Evolutionary conservation across 2,797 vertebrate species (phyloP), one percentile per base, ranked within the genome.

Genomic region (Lacerta agilis): DNA sequence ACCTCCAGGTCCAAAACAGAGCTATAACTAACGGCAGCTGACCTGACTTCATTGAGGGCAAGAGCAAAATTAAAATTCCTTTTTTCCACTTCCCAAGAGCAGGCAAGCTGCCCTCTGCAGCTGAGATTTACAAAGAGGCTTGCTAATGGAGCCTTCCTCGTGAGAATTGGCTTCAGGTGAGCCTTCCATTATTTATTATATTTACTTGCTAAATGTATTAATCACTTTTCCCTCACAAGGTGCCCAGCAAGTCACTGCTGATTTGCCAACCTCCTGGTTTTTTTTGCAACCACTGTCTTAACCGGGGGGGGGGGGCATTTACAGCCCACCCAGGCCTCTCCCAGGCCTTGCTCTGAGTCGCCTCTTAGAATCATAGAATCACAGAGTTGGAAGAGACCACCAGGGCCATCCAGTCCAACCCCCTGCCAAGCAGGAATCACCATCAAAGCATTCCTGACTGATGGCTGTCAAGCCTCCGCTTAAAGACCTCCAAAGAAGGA

Each of bases 1-100:
- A 61, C 25, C 71, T 66, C 82, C 83, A 45, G 58, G 76, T 71
- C 45, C 85, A 58, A 55, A 71, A 85, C 29, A 80, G 82, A 91
- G 85, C 0, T 0, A 61, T 76, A 84, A 90, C 73, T 41, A 73
- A 83, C 43, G 1, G 79, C 3, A 79, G 38, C 38, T 58, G 38
- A 43, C 20, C 45, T 83, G 77, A n/a, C 73, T 41, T 23, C 73
- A n/a, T 45, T 6, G 0, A 43, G 5, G 38, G 81, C 76, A 84
- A 38, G 90, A 80, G 81, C 82, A 78, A 18, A 75, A 82, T 20
- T 11, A 58, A 38, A 83, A 58, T 84, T 41, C 49, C 49, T 36
- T 33, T 33, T 58, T 71, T 41, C 5, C 17, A 29, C 67, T 83
- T 8, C 79, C 43, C 1, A 3, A 25, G 36, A 66, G 78, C 84